Base-by-base conservation (phyloP, 2,888 invertebrate species). In the Lumbricus terrestris region DNA sequence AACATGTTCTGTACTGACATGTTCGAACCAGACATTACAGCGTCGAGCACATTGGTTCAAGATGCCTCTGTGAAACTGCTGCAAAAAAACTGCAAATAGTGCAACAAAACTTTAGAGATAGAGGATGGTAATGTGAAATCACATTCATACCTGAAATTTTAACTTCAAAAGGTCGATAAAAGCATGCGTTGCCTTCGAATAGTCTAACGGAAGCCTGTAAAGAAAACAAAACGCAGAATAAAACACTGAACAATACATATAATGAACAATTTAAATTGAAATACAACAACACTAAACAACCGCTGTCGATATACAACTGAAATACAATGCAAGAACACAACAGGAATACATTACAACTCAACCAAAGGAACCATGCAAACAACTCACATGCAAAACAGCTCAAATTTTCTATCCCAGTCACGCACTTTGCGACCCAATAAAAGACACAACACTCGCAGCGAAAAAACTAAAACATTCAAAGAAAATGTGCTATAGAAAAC, bases 111-210 rank as follows among this genome's bases (percentile, higher is more conserved):
- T 16, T 40, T 20, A 42, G n/a, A 40, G 88, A 88, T 33, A 1
- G 23, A 88, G 33, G 34, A 23, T 8, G 88, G 40, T 29, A 38
- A 40, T 40, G 16, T 34, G 23, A 38, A 37, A 38, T 42, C 6
- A 88, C 42, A 20, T 88, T n/a, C 69, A 33, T 90, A 94, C 94
- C 91, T 93, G 92, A n/a, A 93, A 40, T 29, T 91, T 92, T 0
- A 93, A 92, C 93, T 94, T 95, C 91, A 93, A 92, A 92, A 96
- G 93, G 93, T 97, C 97, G 35, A 97, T 95, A 92, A 97, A 96
- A 93, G 97, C 97, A 92, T 97, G 97, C 0, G 97, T 97, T 23
- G 96, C 96, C 92, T 95, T 95, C 0, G 96, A 92, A 35, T 90
- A 47, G n/a, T 82, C 38, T 20, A 91, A 89, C 23, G 91, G 90